These are phyloP conservation scores for Chlorospingus semifuscus DNA, from an alignment of 2,797 vertebrate species.

Conservation along the genomic window DNA sequence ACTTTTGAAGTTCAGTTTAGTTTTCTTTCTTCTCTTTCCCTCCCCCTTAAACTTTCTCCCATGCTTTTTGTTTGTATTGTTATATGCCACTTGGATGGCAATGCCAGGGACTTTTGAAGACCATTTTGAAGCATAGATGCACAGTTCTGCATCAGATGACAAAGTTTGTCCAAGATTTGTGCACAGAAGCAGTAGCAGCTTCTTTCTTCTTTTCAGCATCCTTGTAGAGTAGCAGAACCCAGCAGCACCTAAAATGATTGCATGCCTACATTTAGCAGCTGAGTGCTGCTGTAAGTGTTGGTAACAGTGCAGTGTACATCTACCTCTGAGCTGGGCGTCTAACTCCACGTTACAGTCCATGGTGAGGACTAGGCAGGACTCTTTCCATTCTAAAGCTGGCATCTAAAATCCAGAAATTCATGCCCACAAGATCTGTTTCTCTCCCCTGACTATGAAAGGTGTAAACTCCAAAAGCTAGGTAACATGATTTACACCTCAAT, in stretches of 20 bases:
- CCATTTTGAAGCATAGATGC: neutral
- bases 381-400: neutral
- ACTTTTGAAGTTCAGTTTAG: conserved; percentile 60
- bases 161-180: accelerated
- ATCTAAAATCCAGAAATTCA: neutral
- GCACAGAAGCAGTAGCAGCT: neutral
- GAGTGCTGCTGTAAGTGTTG: neutral
- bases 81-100: conserved; percentile 14
- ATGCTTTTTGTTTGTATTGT: conserved; percentile 32
- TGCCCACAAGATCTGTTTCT: neutral
- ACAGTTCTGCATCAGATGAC: neutral
- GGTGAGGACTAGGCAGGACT: neutral
- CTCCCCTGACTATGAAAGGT: neutral
- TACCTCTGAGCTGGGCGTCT: neutral
- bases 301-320: accelerated
- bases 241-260: neutral
- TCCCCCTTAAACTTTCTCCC: neutral
- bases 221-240: neutral
- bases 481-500: neutral
- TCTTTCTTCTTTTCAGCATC: neutral
- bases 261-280: neutral
- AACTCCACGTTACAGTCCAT: accelerated
- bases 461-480: neutral
- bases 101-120: conserved; percentile 2
- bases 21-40: neutral